Evolutionary conservation across 1,140 invertebrate genomes (phyloP).

Genomic region (Carcinoscorpius rotundicauda): DNA sequence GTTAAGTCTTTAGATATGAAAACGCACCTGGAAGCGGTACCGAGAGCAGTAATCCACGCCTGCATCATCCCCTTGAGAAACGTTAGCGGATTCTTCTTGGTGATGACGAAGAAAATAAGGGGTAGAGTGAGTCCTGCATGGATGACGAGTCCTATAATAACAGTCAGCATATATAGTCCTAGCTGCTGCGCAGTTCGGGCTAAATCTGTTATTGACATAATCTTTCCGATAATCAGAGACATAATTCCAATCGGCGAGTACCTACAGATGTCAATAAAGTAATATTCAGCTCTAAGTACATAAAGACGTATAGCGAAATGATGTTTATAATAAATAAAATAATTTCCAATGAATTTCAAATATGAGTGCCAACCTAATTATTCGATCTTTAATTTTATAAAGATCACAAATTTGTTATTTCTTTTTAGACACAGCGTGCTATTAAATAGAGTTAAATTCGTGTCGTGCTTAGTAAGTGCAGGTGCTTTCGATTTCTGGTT

Average conservation of each 20-base stretch:
- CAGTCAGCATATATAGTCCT: constrained; percentile 75
- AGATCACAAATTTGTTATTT: no score
- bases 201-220: constrained; percentile 67
- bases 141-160: constrained; percentile 69
- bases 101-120: constrained; percentile 65
- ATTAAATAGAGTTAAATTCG: no score
- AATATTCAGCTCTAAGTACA: no score
- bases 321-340: no score
- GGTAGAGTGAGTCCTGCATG: constrained; percentile 78
- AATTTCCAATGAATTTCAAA: no score
- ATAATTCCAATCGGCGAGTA: constrained; percentile 79
- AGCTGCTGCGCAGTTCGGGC: constrained; percentile 65
- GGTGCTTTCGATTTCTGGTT: no score
- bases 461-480: no score
- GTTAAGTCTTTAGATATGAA: constrained; percentile 11
- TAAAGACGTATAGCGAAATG: no score
- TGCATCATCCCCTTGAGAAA: constrained; percentile 72
- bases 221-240: constrained; percentile 81
- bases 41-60: constrained; percentile 78
- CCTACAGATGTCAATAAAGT: constrained; percentile 27
- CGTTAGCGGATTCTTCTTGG: constrained; percentile 73
- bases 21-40: constrained; percentile 82
- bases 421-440: no score
- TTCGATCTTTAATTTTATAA: no score
- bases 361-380: no score